These are phyloP conservation scores for Cliona cf. orientalis DNA, from an alignment of 37 sponge, comb jelly and placozoan genomes.

Conservation along the genomic window DNA sequence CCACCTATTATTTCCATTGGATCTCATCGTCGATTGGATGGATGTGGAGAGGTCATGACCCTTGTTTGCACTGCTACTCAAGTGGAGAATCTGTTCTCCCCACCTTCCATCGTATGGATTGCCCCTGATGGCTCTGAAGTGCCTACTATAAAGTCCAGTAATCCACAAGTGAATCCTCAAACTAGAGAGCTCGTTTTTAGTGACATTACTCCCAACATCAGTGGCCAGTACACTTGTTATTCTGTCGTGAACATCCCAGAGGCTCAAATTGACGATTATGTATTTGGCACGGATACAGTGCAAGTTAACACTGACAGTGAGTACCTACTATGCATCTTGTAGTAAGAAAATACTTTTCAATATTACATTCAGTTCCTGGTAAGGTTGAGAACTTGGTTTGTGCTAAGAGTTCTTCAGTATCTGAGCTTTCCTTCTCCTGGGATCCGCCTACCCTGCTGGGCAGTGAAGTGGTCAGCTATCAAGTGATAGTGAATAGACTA, in stretches of 20 bases:
- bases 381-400: no score
- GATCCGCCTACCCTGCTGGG: no score
- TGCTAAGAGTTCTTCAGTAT: no score
- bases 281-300: no score
- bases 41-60: background rate
- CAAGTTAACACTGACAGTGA: no score
- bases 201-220: background rate
- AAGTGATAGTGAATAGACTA: no score
- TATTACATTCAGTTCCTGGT: no score
- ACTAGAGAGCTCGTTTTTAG: background rate
- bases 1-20: background rate
- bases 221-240: background rate
- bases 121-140: background rate
- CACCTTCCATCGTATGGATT: background rate
- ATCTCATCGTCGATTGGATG: background rate
- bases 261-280: no score
- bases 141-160: background rate
- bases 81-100: background rate
- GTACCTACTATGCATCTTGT: no score
- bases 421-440: no score
- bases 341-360: no score
- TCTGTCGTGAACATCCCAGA: constrained; percentile 2
- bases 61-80: background rate
- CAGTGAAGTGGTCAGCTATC: no score
- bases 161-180: background rate